Percentiles rank a stretch among this genome's conserved stretches.
Conservation (phyloP, 2,797 vertebrate species). For the Ptychadena robeensis region DNA sequence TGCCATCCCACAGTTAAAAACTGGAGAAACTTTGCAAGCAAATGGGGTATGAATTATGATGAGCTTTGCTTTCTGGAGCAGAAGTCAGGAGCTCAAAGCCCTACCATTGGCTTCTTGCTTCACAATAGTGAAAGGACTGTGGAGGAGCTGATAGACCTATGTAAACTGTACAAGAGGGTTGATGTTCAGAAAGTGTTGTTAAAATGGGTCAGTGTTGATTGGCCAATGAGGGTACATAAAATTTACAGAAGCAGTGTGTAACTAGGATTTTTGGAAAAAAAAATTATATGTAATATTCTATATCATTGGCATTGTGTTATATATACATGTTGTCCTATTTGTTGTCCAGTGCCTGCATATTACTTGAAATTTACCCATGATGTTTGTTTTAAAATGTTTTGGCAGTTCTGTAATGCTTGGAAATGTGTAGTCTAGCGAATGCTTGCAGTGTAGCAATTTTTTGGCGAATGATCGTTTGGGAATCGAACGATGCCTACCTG, state of each 20-base stretch:
- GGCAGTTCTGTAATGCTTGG: too few species aligned
- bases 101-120: conserved; percentile 92
- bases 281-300: not conserved
- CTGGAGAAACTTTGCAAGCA: conserved; percentile 99
- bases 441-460: too few species aligned
- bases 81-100: conserved; percentile 81
- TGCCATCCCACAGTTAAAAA: conserved; percentile 97
- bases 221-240: conserved; percentile 86
- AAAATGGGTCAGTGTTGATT: conserved; percentile 93
- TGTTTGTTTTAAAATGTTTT: too few species aligned
- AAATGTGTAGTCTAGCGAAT: too few species aligned
- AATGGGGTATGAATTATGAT: conserved; percentile 98
- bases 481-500: too few species aligned
- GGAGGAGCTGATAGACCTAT: conserved; percentile 90
- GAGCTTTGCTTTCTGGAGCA: conserved; percentile 95
- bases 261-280: conserved; percentile 33
- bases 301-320: not conserved
- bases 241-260: conserved; percentile 73
- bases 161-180: conserved; percentile 90
- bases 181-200: conserved; percentile 91
- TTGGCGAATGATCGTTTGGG: too few species aligned
- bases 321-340: not conserved
- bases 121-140: conserved; percentile 93
- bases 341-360: too few species aligned
- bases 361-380: too few species aligned